A percentile compares a stretch with the other conserved stretches of the same genome.
Evolutionary conservation across 2,888 invertebrate genomes (phyloP).

Genomic region (Cartodere bifasciata): DNA sequence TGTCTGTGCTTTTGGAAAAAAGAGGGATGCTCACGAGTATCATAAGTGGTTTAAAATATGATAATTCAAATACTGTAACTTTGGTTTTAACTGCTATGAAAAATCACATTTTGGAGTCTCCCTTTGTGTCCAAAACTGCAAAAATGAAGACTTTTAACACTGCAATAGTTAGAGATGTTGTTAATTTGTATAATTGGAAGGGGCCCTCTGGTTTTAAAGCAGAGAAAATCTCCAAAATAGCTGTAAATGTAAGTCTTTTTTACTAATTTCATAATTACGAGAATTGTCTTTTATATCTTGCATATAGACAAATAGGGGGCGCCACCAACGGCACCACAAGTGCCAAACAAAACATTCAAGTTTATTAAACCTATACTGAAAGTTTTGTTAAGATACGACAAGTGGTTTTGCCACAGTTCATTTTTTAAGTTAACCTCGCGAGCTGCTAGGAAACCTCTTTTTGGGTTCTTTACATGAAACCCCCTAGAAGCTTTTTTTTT

Average conservation of each 20-base stretch:
- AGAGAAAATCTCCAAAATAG: slow-evolving; percentile 30
- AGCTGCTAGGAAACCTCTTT: no score
- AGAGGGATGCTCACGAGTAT: slow-evolving; percentile 48
- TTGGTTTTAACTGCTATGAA: slow-evolving; percentile 55
- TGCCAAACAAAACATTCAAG: no score
- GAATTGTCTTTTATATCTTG: no score
- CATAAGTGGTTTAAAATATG: slow-evolving; percentile 51
- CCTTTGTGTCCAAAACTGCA: slow-evolving; percentile 53
- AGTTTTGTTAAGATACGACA: no score
- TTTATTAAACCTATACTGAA: no score
- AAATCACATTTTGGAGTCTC: slow-evolving; percentile 53
- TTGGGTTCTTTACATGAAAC: no score
- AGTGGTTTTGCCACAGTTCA: no score
- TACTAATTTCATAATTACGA: no score
- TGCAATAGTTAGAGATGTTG: slow-evolving; percentile 50
- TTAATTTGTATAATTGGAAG: slow-evolving; percentile 62
- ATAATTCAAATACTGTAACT: slow-evolving; percentile 51
- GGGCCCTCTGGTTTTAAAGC: slow-evolving; percentile 46
- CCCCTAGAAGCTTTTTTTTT: no score
- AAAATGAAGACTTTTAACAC: slow-evolving; percentile 61
- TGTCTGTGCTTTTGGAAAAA: slow-evolving; percentile 58
- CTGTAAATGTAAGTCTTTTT: slow-evolving; percentile 16
- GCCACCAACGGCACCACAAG: no score
- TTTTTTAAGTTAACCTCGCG: no score
- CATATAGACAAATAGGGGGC: no score